Evolutionary conservation across 1,140 invertebrate species (phyloP).

Genomic region (Diorhabda carinulata): DNA sequence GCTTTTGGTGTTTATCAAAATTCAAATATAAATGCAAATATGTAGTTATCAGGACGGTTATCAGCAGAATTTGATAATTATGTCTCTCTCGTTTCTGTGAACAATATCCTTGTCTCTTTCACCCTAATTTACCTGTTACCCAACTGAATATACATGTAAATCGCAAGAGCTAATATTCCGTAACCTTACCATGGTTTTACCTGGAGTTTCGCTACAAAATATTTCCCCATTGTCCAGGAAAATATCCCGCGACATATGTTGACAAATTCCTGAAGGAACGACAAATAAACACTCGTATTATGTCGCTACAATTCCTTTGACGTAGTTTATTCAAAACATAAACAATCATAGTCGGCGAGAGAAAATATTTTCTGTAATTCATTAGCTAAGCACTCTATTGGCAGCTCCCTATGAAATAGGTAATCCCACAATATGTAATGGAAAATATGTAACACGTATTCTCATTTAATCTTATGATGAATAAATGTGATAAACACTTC

Average conservation of each 20-base stretch:
- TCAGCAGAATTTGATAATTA: conserved; percentile 33
- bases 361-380: no score
- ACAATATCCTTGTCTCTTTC: conserved; percentile 37
- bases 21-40: conserved; percentile 43
- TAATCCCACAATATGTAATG: no score
- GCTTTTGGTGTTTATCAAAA: conserved; percentile 37
- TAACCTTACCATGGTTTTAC: conserved; percentile 14
- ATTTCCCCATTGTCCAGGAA: conserved; percentile 15
- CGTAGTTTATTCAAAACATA: no score
- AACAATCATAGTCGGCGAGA: no score
- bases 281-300: no score
- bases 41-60: conserved; percentile 36
- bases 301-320: no score
- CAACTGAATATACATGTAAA: conserved; percentile 43
- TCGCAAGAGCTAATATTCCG: conserved; percentile 25
- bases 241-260: conserved; percentile 25
- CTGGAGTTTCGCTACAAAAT: conserved; percentile 8
- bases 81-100: conserved; percentile 29
- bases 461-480: no score
- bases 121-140: conserved; percentile 38
- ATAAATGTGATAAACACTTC: no score
- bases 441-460: no score
- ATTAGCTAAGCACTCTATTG: no score
- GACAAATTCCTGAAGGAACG: conserved; percentile 15
- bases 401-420: no score